phyloP scores from a whole-genome alignment of 2,888 invertebrate species.

The Erebia epiphron region DNA sequence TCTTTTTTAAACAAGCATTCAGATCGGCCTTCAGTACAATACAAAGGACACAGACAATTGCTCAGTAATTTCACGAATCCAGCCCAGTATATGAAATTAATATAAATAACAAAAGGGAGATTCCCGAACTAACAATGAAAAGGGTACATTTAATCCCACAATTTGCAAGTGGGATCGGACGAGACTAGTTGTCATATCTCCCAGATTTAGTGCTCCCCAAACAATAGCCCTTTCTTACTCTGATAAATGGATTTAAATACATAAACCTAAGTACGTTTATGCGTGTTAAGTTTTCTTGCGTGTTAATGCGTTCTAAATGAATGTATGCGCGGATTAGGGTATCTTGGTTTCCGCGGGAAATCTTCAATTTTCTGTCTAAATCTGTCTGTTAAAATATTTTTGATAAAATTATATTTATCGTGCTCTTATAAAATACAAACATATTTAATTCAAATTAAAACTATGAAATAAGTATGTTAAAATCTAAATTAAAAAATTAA shows the following conservation, averaged over 20 bases:
- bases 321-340: background rate
- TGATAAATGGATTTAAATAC: slow-evolving; percentile 18
- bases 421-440: too few species aligned
- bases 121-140: slow-evolving; percentile 32
- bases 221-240: slow-evolving; percentile 14
- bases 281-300: background rate
- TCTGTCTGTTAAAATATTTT: too few species aligned
- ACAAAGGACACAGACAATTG: slow-evolving; percentile 6
- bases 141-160: slow-evolving; percentile 35
- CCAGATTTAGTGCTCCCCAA: slow-evolving; percentile 57
- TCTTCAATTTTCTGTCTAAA: too few species aligned
- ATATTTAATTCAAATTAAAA: too few species aligned
- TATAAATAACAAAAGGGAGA: slow-evolving; percentile 30
- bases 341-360: too few species aligned
- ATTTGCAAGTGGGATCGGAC: slow-evolving; percentile 31
- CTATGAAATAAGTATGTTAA: too few species aligned
- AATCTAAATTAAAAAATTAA: too few species aligned
- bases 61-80: background rate
- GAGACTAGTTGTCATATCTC: slow-evolving; percentile 51
- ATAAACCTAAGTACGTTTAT: background rate
- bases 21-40: background rate
- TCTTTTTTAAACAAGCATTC: background rate
- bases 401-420: too few species aligned
- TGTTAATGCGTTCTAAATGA: background rate
- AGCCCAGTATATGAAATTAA: slow-evolving; percentile 20